Conservation (phyloP, 2,888 invertebrate species). For the Mimachlamys varia region DNA sequence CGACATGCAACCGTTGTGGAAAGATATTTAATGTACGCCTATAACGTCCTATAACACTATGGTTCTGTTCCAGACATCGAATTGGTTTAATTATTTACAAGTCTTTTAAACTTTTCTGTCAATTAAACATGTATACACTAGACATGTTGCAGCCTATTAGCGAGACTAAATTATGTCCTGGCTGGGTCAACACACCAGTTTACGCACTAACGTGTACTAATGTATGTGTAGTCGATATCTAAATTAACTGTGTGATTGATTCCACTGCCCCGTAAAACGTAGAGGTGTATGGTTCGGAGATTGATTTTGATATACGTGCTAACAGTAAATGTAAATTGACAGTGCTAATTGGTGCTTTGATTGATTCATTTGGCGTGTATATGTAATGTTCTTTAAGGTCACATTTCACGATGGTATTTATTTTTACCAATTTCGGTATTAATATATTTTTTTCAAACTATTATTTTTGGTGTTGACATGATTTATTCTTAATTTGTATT, state of each 20-base stretch:
- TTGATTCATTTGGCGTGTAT: neutral
- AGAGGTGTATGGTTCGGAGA: conserved; percentile 7
- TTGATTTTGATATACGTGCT: neutral
- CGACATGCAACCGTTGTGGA: neutral
- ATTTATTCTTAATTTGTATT: no score
- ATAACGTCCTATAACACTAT: neutral
- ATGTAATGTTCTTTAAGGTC: neutral
- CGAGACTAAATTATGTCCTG: neutral
- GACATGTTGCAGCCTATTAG: neutral
- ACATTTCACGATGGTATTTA: neutral
- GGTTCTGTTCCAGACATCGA: neutral
- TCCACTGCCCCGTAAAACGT: neutral
- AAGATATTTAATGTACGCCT: neutral
- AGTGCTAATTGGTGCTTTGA: neutral
- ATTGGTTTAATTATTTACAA: neutral
- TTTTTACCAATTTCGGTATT: neutral
- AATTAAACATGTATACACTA: neutral
- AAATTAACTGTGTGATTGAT: conserved; percentile 10
- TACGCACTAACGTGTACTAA: neutral
- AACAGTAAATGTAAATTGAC: neutral
- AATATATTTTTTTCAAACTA: no score
- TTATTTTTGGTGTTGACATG: no score
- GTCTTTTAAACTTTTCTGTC: neutral
- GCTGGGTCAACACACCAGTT: neutral
- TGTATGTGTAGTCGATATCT: neutral